Base-by-base conservation (phyloP, 2,888 invertebrate species). In the Acanthopleura granulata region DNA sequence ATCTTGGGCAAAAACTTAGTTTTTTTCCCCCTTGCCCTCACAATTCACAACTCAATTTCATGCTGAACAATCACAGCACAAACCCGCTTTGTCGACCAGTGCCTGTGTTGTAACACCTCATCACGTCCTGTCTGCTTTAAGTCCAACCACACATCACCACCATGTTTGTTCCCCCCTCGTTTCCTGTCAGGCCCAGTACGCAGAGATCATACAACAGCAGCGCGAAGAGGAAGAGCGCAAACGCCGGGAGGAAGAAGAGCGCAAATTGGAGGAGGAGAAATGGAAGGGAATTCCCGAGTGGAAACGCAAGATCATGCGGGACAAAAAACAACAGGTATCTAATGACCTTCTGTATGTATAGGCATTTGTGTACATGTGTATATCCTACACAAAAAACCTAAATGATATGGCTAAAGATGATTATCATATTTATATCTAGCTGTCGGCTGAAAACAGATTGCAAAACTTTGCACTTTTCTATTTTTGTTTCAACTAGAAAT, bases 271-370 rank as follows among this genome's bases (percentile, higher is more conserved):
- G 29, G 66, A 66, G 66, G 29, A 66, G 66, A 66, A 66, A 66
- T 66, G 66, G 66, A 25, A 16, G 15, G 29, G 66, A 22, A 22
- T 66, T 16, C 66, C 66, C 6, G 66, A 66, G 29, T 66, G 66
- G 66, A 66, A 66, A 25, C 66, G 66, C 16, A 66, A 66, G 29
- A 66, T 66, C 22, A 22, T 66, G 25, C 22, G 66, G 25, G 66
- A 66, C 15, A 66, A 66, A 25, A 66, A 27, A 66, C 40, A 40
- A 40, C 40, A 40, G 40, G 40, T 40, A 40, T n/a, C n/a, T 40
- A 40, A 40, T 40, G 3, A 40, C 40, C 40, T 40, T 9, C 40
- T 9, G 9, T 40, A 6, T 40, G 40, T 9, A 40, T 40, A 40
- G 40, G 40, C 9, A 9, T 40, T 40, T 40, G 4, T 40, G 40